A percentile compares a stretch with the other conserved stretches of the same genome.
Conservation (phyloP, 2,113 vertebrate species). For the Ailuropoda melanoleuca region DNA sequence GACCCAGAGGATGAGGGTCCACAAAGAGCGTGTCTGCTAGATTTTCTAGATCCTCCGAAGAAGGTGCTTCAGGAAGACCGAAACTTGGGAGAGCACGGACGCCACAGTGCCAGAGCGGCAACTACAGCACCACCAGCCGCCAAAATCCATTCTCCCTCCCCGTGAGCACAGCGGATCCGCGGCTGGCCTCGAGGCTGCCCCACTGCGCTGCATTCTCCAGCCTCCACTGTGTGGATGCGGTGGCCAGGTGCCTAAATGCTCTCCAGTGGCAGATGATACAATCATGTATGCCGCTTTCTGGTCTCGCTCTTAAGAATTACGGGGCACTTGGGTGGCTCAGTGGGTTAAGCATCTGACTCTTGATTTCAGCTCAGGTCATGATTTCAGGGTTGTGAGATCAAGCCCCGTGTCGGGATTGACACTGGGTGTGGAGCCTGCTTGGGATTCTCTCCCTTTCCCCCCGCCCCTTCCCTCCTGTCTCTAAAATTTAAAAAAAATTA, state of each 20-base stretch:
- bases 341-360: not conserved
- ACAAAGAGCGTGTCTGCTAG: not conserved
- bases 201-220: not conserved
- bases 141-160: not conserved
- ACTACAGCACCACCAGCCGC: no score
- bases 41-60: not conserved
- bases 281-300: not conserved
- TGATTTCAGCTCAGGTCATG: not conserved
- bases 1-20: not conserved
- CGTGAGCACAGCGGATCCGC: not conserved
- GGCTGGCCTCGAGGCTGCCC: not conserved
- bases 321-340: not conserved
- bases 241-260: not conserved
- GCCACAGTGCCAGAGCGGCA: not conserved
- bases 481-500: not conserved
- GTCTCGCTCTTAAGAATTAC: not conserved
- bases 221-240: not conserved
- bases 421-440: not conserved
- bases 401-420: not conserved
- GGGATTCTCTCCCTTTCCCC: not conserved
- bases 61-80: not conserved
- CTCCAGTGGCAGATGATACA: not conserved
- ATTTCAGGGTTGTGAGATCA: not conserved
- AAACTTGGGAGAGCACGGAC: not conserved
- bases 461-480: not conserved